Conservation (phyloP, 2,797 vertebrate genomes). For the Cercopithecus neglectus region DNA sequence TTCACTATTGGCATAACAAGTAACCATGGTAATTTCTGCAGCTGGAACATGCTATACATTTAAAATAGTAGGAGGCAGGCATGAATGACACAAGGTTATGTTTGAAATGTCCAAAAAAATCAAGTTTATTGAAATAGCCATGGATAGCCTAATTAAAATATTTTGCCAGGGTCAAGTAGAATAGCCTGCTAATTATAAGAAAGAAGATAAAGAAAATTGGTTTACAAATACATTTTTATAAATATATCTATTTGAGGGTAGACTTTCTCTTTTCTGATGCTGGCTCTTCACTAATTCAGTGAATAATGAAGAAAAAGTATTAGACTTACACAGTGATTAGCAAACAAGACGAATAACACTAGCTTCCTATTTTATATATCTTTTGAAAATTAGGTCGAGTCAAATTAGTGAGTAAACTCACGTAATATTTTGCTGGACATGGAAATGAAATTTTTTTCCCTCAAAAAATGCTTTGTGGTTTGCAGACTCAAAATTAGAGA, state of each 20-base stretch:
- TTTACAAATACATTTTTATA: slow-evolving; percentile 53
- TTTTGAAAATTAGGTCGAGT: slow-evolving; percentile 19
- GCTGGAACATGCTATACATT: slow-evolving; percentile 57
- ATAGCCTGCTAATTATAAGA: slow-evolving; percentile 65
- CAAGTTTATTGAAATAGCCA: slow-evolving; percentile 67
- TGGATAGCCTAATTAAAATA: slow-evolving; percentile 70
- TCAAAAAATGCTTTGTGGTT: background rate
- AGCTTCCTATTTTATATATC: background rate
- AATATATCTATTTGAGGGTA: background rate
- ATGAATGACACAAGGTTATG: slow-evolving; percentile 65
- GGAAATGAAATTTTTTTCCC: background rate
- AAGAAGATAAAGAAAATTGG: slow-evolving; percentile 52
- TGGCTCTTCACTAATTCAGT: slow-evolving; percentile 28
- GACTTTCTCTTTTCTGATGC: slow-evolving; percentile 24
- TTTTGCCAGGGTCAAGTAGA: slow-evolving; percentile 63
- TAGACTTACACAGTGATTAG: background rate
- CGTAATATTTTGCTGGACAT: background rate
- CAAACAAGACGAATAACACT: background rate
- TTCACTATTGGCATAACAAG: slow-evolving; percentile 56
- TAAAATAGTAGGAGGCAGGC: slow-evolving; percentile 58
- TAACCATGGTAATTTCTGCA: slow-evolving; percentile 76
- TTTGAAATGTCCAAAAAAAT: slow-evolving; percentile 75
- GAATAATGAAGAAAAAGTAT: slow-evolving; percentile 17
- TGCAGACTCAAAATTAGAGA: slow-evolving; percentile 5
- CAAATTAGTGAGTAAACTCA: background rate